Evolutionary conservation across 2,888 invertebrate species (phyloP), one percentile per base, ranked within the genome.

Genomic region (Mythimna loreyi): DNA sequence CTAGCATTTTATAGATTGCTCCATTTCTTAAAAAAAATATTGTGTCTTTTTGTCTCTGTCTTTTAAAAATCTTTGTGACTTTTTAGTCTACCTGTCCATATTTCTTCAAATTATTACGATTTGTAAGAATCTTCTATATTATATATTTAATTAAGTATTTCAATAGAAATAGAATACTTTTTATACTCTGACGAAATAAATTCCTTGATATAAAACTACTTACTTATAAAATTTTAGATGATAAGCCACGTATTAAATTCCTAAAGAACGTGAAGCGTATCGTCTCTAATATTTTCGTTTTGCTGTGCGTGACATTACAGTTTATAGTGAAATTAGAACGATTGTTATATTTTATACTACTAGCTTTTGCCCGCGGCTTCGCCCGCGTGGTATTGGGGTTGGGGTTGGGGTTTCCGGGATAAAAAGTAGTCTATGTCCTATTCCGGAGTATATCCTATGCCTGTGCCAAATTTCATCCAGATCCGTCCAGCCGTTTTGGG

Each of bases 201-300:
- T 68, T 59, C 36, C n/a, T 40, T 43, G n/a, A 23, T 30, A 30
- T 30, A 36, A 30, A 59, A 45, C 21, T 3, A 62, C 30, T 77
- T 69, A 47, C 36, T 19, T 33, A 50, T 56, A 63, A 67, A 40
- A 36, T 16, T 23, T 0, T 19, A 2, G 7, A 13, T 30, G 74
- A 75, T 75, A 64, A 23, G 47, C n/a, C 78, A 75, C 75, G 75
- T 78, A 52, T 21, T 16, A 6, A 25, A 59, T 64, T 59, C 59
- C 16, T 57, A 23, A 33, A 50, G 53, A 30, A 63, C 64, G 73
- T 62, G 52, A 5, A 40, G 19, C 40, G 11, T 23, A 11, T 47
- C 60, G 25, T 72, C 19, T 59, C 43, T 23, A 52, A 9, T 5
- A n/a, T 13, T 58, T 11, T 36, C 28, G n/a, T 33, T 3, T 3